These are phyloP conservation scores for Conomelus anceps DNA, from an alignment of 2,888 invertebrate species.

Conservation along the genomic window DNA sequence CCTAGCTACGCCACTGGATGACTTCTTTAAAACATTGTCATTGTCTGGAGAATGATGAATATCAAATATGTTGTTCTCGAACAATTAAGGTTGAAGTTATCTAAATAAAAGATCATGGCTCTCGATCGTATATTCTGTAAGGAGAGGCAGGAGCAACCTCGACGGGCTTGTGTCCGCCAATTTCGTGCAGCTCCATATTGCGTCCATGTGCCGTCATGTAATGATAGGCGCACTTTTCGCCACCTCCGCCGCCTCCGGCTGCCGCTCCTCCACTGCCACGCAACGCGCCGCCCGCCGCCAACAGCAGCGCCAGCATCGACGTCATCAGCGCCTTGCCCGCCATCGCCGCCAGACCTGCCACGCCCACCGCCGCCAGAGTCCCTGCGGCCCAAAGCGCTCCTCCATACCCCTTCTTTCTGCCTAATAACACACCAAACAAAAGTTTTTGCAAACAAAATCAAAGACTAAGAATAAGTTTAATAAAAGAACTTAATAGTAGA, in stretches of 20 bases:
- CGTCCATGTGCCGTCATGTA: slow-evolving; percentile 2
- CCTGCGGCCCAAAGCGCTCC: slow-evolving; percentile 44
- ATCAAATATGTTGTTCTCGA: neutral
- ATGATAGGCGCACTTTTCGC: slow-evolving; percentile 16
- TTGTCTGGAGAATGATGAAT: too few species aligned
- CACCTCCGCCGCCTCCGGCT: slow-evolving; percentile 19
- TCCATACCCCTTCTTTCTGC: slow-evolving; percentile 21
- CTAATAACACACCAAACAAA: slow-evolving; percentile 1
- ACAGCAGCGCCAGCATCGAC: slow-evolving; percentile 71
- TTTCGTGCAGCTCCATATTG: neutral
- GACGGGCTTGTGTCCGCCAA: neutral
- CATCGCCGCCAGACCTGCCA: slow-evolving; percentile 71
- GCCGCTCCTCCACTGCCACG: slow-evolving; percentile 26
- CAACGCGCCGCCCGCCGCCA: slow-evolving; percentile 57
- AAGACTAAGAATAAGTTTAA: too few species aligned
- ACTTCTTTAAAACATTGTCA: too few species aligned
- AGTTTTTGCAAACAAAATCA: neutral
- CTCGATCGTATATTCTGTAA: neutral
- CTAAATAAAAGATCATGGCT: neutral
- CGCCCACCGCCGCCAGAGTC: slow-evolving; percentile 71
- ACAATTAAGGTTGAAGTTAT: neutral
- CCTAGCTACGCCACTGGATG: too few species aligned
- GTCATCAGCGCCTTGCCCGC: slow-evolving; percentile 81
- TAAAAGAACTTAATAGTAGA: too few species aligned
- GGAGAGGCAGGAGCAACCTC: neutral